These are phyloP conservation scores for Merluccius polli DNA, from an alignment of 2,797 vertebrate genomes.

Conservation along the genomic window DNA sequence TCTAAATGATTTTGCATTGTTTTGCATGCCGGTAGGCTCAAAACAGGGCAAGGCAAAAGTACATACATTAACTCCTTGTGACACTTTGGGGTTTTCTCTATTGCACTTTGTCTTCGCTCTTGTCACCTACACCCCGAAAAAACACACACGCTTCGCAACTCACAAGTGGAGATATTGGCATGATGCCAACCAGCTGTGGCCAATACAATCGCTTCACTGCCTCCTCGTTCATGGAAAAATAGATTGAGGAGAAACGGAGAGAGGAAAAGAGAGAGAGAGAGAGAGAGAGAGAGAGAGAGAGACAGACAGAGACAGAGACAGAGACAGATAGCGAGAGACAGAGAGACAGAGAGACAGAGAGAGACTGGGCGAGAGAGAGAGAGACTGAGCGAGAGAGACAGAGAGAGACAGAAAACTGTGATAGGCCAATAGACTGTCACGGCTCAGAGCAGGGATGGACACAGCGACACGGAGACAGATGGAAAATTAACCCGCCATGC, in stretches of 20 bases:
- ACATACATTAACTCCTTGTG: background rate
- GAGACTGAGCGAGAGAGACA: too few species aligned
- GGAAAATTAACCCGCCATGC: too few species aligned
- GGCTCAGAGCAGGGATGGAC: too few species aligned
- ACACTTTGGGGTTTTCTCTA: background rate
- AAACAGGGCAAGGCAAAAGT: background rate
- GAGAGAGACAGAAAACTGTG: too few species aligned
- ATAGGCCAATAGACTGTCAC: too few species aligned
- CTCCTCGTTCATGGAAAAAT: slow-evolving; percentile 18
- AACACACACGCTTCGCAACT: background rate
- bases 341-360: background rate
- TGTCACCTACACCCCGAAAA: background rate
- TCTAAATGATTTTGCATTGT: slow-evolving; percentile 60
- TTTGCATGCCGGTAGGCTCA: background rate
- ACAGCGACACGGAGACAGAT: too few species aligned
- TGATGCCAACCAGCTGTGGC: slow-evolving; percentile 26
- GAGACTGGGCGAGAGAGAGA: too few species aligned
- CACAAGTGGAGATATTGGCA: slow-evolving; percentile 3
- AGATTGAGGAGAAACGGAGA: background rate
- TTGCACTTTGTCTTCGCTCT: background rate
- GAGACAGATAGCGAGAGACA: background rate
- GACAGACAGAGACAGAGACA: slow-evolving; percentile 1
- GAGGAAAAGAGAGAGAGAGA: background rate
- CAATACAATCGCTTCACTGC: slow-evolving; percentile 24
- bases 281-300: slow-evolving; percentile 9